A percentile compares a stretch with the other conserved stretches of the same genome.
These are phyloP conservation scores for Vicugna pacos DNA, from an alignment of 2,113 vertebrate genomes.

Conservation along the genomic window DNA sequence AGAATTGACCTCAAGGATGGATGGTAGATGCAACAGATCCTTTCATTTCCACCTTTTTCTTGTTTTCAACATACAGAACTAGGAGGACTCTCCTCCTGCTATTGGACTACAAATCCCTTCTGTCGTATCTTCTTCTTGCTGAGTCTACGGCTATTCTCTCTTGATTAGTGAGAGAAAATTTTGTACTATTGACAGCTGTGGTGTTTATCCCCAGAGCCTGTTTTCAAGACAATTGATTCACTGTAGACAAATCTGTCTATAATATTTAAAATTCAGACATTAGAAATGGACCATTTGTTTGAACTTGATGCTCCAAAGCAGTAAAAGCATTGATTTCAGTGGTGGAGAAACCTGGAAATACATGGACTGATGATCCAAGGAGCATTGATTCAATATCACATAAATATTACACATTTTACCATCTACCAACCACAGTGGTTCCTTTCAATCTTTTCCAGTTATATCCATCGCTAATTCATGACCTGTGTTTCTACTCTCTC, in stretches of 20 bases:
- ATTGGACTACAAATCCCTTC: not conserved
- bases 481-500: not conserved
- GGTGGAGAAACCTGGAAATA: slow-evolving; percentile 6
- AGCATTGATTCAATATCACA: not conserved
- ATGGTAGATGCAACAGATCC: not conserved
- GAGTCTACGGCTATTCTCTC: not conserved
- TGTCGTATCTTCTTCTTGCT: not conserved
- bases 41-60: not conserved
- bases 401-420: slow-evolving; percentile 10
- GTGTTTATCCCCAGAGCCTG: not conserved
- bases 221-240: slow-evolving; percentile 38
- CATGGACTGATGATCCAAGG: not conserved
- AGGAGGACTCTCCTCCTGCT: not conserved
- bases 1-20: not conserved
- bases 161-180: not conserved
- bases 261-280: slow-evolving; percentile 45
- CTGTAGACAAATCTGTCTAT: not conserved
- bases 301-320: not conserved
- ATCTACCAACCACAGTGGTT: slow-evolving; percentile 25
- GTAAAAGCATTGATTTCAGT: slow-evolving; percentile 3
- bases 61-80: not conserved
- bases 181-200: not conserved
- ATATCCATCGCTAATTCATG: not conserved
- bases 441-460: not conserved
- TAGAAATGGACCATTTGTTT: not conserved